Conservation (phyloP, 2,113 vertebrate species). For the Nothoprocta perdicaria region DNA sequence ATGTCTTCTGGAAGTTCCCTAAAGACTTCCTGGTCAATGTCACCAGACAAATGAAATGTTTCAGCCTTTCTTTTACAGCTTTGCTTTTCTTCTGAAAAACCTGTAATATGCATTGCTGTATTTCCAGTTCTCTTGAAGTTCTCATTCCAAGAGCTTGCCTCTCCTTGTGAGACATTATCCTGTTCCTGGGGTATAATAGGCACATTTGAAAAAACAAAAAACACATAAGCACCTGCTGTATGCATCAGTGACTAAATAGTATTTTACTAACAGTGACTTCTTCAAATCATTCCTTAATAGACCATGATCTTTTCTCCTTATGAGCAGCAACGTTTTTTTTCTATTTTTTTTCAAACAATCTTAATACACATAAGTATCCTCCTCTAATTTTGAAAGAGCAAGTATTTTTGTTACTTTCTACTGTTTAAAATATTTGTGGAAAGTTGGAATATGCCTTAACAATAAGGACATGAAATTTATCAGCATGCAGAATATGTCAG, state of each 20-base stretch:
- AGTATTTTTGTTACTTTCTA: neutral
- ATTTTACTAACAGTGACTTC: neutral
- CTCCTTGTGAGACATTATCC: slow-evolving; percentile 37
- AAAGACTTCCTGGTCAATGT: slow-evolving; percentile 85
- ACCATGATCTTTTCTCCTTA: too few species aligned
- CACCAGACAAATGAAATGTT: slow-evolving; percentile 22
- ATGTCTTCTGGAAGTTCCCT: slow-evolving; percentile 85
- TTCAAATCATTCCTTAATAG: neutral
- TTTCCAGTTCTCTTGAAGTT: slow-evolving; percentile 4
- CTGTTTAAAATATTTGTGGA: neutral
- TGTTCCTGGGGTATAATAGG: slow-evolving; percentile 51
- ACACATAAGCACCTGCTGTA: neutral
- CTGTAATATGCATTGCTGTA: neutral
- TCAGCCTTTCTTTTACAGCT: neutral
- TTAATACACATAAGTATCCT: neutral
- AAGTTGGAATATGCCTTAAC: neutral
- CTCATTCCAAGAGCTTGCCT: slow-evolving; percentile 2
- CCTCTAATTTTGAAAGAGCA: neutral
- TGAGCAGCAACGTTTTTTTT: neutral
- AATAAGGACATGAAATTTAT: neutral
- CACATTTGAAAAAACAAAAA: neutral
- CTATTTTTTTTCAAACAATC: neutral
- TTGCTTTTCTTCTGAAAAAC: neutral
- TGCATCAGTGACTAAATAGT: neutral
- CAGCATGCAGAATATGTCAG: neutral